These are phyloP conservation scores for Thymelicus acteon DNA, from an alignment of 2,888 invertebrate genomes.

Conservation along the genomic window DNA sequence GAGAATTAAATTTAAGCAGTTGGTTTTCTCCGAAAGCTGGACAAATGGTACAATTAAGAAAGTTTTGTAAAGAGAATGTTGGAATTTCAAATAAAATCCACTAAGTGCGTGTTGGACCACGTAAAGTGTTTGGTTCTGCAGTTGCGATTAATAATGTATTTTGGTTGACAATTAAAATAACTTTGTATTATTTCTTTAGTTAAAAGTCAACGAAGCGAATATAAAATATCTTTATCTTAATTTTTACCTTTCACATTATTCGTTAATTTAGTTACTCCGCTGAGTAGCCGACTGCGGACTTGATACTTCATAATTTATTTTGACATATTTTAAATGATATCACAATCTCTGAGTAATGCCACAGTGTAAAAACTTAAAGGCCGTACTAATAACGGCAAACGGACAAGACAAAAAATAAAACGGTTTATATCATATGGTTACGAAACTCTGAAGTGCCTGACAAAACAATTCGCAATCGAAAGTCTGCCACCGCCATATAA, in stretches of 20 bases:
- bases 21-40: not conserved
- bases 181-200: too few relatives aligned
- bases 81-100: not conserved
- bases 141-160: not conserved
- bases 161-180: too few relatives aligned
- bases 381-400: too few relatives aligned
- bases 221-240: too few relatives aligned
- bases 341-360: not conserved
- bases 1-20: too few relatives aligned
- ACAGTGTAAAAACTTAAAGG: not conserved
- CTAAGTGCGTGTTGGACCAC: not conserved
- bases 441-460: constrained; percentile 39
- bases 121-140: not conserved
- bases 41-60: constrained; percentile 19
- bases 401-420: not conserved
- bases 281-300: too few relatives aligned
- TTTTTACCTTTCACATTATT: too few relatives aligned
- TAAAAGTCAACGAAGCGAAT: too few relatives aligned
- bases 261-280: too few relatives aligned
- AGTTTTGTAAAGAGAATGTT: constrained; percentile 14
- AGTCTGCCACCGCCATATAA: constrained; percentile 46
- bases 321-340: not conserved
- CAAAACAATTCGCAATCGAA: constrained; percentile 49
- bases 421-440: not conserved
- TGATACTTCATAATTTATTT: too few relatives aligned